Base-by-base conservation (phyloP, 2,113 vertebrate genomes). In the Tragelaphus imberbis region DNA sequence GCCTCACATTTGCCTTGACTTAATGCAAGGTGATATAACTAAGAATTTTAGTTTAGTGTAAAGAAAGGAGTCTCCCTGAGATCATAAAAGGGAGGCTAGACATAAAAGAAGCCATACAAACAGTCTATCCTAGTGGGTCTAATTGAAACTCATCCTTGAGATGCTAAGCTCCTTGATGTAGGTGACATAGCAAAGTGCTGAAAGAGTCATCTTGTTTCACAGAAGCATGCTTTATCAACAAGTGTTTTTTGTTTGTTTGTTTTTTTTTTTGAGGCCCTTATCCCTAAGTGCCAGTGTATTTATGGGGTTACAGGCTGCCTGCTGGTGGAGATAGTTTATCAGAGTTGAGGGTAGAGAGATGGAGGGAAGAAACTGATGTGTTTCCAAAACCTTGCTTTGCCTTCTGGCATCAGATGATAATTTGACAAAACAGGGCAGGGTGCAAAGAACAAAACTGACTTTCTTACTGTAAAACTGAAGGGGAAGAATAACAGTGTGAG, bases 191-290 rank as follows among this genome's bases (percentile, higher is more conserved):
- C 55, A 36, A 81, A 33, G n/a, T 33, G 40, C 84, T 68, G 28
- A 25, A 75, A 25, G 56, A 49, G 27, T 75, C 80, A 10, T 81
- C 75, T 58, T 82, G 61, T 88, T 93, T 82, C 44, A 30, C 40
- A 63, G 36, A 84, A 86, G 87, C 90, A 79, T 25, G 61, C 65
- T 79, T 88, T 95, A 88, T 89, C 82, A 94, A 25, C 89, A 91
- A 89, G 53, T 82, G 65, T 63, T 55, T 19, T 59, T 56, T 58
- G 21, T 25, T 25, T 13, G n/a, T n/a, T n/a, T n/a, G n/a, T n/a
- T n/a, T 12, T 6, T 21, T 40, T 71, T 75, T 77, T 44, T 75
- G 55, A 49, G 19, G 59, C 79, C n/a, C 53, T 94, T 85, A 84
- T 71, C 68, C 53, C 17, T 49, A 87, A 75, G 27, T 11, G 36